Base-by-base conservation (phyloP, 2,797 vertebrate species). In the Rhinophrynus dorsalis region DNA sequence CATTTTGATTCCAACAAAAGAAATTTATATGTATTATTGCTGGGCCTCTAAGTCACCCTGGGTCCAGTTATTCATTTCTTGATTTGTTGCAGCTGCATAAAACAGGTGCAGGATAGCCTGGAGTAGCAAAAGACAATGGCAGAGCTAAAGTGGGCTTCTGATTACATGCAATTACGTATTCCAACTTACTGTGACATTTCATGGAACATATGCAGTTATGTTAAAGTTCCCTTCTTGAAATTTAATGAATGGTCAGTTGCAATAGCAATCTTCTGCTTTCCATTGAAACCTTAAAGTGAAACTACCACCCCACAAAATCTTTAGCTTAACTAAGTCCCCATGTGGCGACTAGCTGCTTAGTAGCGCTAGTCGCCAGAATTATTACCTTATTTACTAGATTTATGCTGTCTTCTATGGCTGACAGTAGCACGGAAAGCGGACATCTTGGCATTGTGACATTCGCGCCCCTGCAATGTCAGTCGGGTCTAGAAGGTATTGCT, bases 11-110 rank as follows among this genome's bases (percentile, higher is more conserved):
- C 69, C 62, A 73, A 73, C 69, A 73, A 59, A 58, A 26, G 44
- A 65, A 42, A 65, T 72, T 42, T 54, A 59, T 45, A 29, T 60
- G 44, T 72, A 72, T 65, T 72, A 58, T 58, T 65, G 48, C 48
- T 40, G 35, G 38, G 42, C 6, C 20, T 40, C 26, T 30, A 65
- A 57, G 47, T 48, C 9, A 32, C 30, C 26, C 37, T 24, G n/a
- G 48, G 67, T 59, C 54, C 61, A 66, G 32, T 52, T 40, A 73
- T 58, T 35, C 52, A 66, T 59, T 35, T 42, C 62, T 57, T 66
- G 24, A 73, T 59, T 37, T 66, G n/a, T 26, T 52, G 62, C 69
- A 73, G 69, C 62, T 73, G 69, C 30, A 51, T 24, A 51, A 23
- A 66, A 66, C 69, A 73, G 62, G 69, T 73, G 69, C 62, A 45